Evolutionary conservation across 2,797 vertebrate genomes (phyloP).

Genomic region (Bryconaethiops microstoma): DNA sequence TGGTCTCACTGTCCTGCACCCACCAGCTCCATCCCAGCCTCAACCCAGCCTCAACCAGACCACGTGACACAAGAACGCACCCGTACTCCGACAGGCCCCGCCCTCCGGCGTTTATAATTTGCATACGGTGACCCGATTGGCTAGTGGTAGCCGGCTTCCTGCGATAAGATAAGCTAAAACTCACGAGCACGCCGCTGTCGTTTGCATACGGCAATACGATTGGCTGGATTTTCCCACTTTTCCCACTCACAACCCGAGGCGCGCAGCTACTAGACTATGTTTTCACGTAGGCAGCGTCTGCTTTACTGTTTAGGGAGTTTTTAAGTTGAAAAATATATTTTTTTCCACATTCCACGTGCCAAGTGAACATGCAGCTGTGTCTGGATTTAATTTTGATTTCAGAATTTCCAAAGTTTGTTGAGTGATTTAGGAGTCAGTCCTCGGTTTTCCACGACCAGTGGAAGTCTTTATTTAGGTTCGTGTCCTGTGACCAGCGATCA

Average conservation of each 20-base stretch:
- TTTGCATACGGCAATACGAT: not conserved
- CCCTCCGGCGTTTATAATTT: not conserved
- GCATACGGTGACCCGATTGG: not conserved
- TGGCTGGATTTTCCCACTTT: not conserved
- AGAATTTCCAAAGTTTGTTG: conserved; percentile 12
- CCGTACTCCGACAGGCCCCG: not conserved
- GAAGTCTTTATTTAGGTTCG: conserved; percentile 15
- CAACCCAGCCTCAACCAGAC: not conserved
- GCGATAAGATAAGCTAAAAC: not conserved
- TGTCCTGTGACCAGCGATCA: not conserved
- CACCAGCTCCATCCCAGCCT: not conserved
- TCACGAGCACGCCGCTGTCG: no score
- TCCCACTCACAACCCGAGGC: no score
- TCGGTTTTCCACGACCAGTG: conserved; percentile 14
- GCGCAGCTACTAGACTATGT: not conserved
- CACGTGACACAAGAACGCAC: conserved; percentile 1
- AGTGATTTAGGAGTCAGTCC: not conserved
- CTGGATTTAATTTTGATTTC: not conserved
- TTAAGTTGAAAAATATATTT: no score
- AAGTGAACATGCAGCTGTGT: not conserved
- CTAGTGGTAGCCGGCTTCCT: not conserved
- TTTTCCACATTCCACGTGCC: not conserved
- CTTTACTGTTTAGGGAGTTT: no score
- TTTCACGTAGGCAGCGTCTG: not conserved
- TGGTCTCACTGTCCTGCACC: not conserved